Percentiles rank a stretch among this genome's conserved stretches.
These are phyloP conservation scores for Papilio elwesi DNA, from an alignment of 2,888 invertebrate species.

Conservation along the genomic window DNA sequence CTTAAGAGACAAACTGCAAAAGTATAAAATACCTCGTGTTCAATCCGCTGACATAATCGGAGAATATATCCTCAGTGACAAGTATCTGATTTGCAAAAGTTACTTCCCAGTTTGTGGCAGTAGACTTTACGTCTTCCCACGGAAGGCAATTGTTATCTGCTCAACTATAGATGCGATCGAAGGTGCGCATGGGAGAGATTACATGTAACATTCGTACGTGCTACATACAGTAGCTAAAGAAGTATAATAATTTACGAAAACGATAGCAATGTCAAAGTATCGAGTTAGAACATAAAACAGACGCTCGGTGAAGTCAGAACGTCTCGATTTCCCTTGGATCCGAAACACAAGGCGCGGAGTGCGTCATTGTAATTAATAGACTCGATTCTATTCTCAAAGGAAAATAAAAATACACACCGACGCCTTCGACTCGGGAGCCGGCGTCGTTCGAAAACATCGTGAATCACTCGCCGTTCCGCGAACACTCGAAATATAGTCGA, in stretches of 20 bases:
- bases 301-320: slow-evolving; percentile 58
- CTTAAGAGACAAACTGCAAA: too few relatives aligned
- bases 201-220: neutral
- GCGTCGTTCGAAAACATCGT: slow-evolving; percentile 49
- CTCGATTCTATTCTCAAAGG: slow-evolving; percentile 76
- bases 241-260: slow-evolving; percentile 36
- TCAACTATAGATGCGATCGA: neutral
- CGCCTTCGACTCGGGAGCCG: slow-evolving; percentile 38
- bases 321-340: slow-evolving; percentile 53
- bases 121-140: neutral
- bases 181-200: neutral
- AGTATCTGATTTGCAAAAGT: neutral
- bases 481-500: slow-evolving; percentile 54
- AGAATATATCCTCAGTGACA: neutral
- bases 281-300: slow-evolving; percentile 60
- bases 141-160: neutral
- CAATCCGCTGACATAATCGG: too few relatives aligned
- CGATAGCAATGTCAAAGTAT: slow-evolving; percentile 46
- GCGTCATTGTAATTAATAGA: slow-evolving; percentile 82
- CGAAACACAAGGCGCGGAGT: slow-evolving; percentile 60
- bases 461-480: slow-evolving; percentile 66
- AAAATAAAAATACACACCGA: slow-evolving; percentile 73
- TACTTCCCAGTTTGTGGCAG: neutral
- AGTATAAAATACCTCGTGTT: too few relatives aligned
- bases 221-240: neutral